phyloP scores from a whole-genome alignment of 2,113 vertebrate species.

The Meles meles region DNA sequence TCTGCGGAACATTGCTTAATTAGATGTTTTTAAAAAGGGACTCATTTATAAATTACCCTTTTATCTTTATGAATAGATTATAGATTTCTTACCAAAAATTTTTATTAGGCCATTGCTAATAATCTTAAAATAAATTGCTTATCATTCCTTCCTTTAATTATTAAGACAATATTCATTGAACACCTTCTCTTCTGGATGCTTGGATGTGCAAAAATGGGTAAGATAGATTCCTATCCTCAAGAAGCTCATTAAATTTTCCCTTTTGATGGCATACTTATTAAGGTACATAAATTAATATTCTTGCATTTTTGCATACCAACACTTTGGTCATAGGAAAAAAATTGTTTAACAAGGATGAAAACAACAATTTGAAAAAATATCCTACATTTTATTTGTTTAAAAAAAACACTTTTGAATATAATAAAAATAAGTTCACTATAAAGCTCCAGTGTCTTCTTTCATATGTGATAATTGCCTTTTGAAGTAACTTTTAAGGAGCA shows the following conservation, averaged over 20 bases:
- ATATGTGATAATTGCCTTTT: not conserved
- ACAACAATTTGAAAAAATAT: not conserved
- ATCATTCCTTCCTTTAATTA: not conserved
- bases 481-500: not conserved
- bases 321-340: not conserved
- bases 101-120: not conserved
- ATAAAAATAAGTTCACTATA: not conserved
- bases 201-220: not conserved
- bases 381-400: not conserved
- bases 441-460: not conserved
- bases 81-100: not conserved
- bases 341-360: constrained; percentile 15
- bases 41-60: not conserved
- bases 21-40: not conserved
- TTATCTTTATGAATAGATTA: not conserved
- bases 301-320: not conserved
- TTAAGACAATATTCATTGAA: not conserved
- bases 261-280: not conserved
- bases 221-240: not conserved
- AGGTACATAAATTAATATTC: not conserved
- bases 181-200: not conserved
- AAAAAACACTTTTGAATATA: not conserved
- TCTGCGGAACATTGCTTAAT: not conserved
- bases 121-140: not conserved
- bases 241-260: not conserved